Percentiles rank a stretch among this genome's conserved stretches.
Evolutionary conservation across 2,888 invertebrate species (phyloP).

Genomic region (Deroplatys truncata): DNA sequence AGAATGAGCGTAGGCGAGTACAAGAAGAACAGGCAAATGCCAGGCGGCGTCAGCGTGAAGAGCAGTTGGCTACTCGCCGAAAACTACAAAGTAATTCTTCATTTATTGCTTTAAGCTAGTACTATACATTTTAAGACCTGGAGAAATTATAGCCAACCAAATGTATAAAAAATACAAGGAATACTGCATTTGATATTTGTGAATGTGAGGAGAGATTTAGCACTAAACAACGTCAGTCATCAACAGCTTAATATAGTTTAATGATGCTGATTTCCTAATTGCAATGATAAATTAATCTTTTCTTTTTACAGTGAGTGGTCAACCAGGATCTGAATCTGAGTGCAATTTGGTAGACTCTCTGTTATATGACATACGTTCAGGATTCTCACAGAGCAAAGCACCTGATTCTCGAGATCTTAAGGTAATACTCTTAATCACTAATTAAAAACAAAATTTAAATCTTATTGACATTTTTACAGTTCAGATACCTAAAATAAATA

Average conservation of each 20-base stretch:
- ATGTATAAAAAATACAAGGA: neutral
- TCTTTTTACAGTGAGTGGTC: conserved; percentile 53
- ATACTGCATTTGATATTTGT: too few relatives aligned
- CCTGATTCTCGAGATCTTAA: conserved; percentile 33
- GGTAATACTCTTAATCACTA: neutral
- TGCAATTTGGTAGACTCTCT: conserved; percentile 73
- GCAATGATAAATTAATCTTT: neutral
- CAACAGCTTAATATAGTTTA: neutral
- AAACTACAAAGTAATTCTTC: conserved; percentile 51
- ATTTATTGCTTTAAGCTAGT: neutral
- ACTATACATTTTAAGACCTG: neutral
- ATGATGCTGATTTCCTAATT: neutral
- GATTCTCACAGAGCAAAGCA: conserved; percentile 52
- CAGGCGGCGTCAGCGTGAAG: conserved; percentile 69
- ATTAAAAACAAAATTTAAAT: neutral
- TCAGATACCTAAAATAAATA: neutral
- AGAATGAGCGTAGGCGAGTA: conserved; percentile 76
- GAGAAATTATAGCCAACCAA: neutral
- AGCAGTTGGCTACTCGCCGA: conserved; percentile 60
- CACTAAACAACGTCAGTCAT: too few relatives aligned
- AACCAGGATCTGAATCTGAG: conserved; percentile 68
- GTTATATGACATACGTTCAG: conserved; percentile 66
- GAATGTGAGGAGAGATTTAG: too few relatives aligned
- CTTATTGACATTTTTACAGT: neutral
- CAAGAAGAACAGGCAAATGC: conserved; percentile 85